These are phyloP conservation scores for Diprion similis DNA, from an alignment of 1,140 invertebrate genomes.

Conservation along the genomic window DNA sequence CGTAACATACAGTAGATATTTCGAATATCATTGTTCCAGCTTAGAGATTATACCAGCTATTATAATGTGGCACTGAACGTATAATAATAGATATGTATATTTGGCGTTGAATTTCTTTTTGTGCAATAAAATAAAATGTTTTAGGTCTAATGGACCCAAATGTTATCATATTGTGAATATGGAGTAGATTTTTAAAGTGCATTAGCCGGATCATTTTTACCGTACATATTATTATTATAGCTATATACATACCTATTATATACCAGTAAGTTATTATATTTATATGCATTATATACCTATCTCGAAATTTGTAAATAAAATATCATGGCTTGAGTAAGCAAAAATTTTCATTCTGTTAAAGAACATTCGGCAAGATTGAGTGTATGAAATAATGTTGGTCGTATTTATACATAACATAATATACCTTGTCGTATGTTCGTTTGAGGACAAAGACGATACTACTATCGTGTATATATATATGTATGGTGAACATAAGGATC, in stretches of 20 bases:
- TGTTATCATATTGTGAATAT: too few relatives aligned
- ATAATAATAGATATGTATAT: too few relatives aligned
- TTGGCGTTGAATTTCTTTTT: too few relatives aligned
- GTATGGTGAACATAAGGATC: background rate
- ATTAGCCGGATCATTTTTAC: background rate
- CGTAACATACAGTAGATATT: too few relatives aligned
- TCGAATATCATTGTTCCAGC: too few relatives aligned
- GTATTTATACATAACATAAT: background rate
- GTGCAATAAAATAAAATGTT: too few relatives aligned
- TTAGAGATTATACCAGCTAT: too few relatives aligned
- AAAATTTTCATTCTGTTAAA: background rate
- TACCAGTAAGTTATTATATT: background rate
- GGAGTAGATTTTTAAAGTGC: too few relatives aligned
- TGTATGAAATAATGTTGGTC: background rate
- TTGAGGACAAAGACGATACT: background rate
- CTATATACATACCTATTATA: background rate
- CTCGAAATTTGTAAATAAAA: background rate
- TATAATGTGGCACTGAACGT: too few relatives aligned
- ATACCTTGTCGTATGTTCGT: background rate
- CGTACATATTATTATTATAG: background rate
- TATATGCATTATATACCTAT: background rate
- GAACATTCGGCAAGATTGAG: background rate
- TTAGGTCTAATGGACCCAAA: too few relatives aligned
- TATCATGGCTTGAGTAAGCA: background rate
- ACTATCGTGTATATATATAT: background rate